Conservation (phyloP, 1,140 invertebrate genomes). For the silkworm (Bombyx mori) region ASM3026992v2 NC_085123.1:10779501-10780000, state of each 20-base stretch:
- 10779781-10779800: slow-evolving; percentile 49
- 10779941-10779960: slow-evolving; percentile 57
- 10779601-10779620: too few species aligned
- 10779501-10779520: too few species aligned
- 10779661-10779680: too few species aligned
- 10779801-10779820: slow-evolving; percentile 53
- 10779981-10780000: slow-evolving; percentile 56
- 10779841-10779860: slow-evolving; percentile 51
- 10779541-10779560: too few species aligned
- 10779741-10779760: slow-evolving; percentile 60
- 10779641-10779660: too few species aligned
- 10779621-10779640: too few species aligned
- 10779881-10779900: slow-evolving; percentile 18
- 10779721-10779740: slow-evolving; percentile 52
- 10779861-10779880: slow-evolving; percentile 43
- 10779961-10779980: slow-evolving; percentile 61
- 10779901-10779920: slow-evolving; percentile 13
- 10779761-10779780: slow-evolving; percentile 57
- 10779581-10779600: too few species aligned
- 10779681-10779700: slow-evolving; percentile 43
- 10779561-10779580: too few species aligned
- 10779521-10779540: too few species aligned
- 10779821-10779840: slow-evolving; percentile 56
- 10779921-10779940: slow-evolving; percentile 45
- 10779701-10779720: slow-evolving; percentile 52